phyloP scores from a whole-genome alignment of 2,113 vertebrate species.

The Microcebus ravelobensis region DNA sequence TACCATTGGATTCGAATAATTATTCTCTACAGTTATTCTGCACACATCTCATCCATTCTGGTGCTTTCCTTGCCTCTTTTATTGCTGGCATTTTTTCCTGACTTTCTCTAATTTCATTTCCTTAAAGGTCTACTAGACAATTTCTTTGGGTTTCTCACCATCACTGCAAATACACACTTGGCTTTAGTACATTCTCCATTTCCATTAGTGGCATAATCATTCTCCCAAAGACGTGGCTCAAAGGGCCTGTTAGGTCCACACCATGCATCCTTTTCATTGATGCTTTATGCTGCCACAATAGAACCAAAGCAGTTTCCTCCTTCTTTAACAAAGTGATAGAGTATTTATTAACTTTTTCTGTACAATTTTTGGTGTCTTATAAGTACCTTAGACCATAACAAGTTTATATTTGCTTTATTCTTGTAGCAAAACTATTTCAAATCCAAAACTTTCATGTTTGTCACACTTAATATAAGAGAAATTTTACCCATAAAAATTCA shows the following conservation, averaged over 20 bases:
- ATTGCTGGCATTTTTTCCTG: background rate
- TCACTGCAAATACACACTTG: background rate
- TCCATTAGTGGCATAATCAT: background rate
- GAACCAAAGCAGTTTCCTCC: background rate
- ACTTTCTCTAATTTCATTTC: background rate
- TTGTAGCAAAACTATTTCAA: background rate
- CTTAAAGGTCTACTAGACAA: background rate
- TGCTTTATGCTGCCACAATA: no score
- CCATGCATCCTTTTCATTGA: rapidly evolving
- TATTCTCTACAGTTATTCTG: background rate
- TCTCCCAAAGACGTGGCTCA: background rate
- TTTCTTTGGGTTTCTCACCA: background rate
- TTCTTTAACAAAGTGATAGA: background rate
- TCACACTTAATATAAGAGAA: background rate
- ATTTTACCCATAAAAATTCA: background rate
- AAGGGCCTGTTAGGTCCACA: background rate
- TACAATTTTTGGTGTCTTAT: background rate
- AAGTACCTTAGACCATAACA: background rate
- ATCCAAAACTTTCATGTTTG: background rate
- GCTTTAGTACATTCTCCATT: no score
- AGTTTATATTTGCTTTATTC: background rate
- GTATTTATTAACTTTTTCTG: background rate
- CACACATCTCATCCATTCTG: background rate
- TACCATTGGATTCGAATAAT: background rate
- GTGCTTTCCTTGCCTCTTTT: background rate